These are phyloP conservation scores for Cichladusa arquata DNA, from an alignment of 2,113 vertebrate species.

Conservation along the genomic window DNA sequence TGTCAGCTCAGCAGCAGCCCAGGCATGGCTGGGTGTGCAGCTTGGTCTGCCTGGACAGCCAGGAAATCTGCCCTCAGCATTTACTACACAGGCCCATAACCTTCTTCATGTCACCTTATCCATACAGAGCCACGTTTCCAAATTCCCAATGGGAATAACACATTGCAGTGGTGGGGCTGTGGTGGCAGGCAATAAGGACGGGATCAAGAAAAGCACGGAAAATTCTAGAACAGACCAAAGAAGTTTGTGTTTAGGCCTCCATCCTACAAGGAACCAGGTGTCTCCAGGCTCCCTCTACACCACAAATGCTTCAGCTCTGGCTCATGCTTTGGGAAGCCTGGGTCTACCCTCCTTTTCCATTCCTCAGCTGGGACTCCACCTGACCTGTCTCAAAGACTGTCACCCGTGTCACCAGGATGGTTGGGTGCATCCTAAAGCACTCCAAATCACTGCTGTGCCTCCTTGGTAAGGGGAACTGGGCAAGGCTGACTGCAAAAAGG, in stretches of 20 bases:
- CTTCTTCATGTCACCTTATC: background rate
- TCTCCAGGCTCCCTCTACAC: background rate
- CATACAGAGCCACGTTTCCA: background rate
- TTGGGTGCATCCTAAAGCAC: background rate
- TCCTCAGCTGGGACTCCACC: background rate
- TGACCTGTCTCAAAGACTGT: background rate
- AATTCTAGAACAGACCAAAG: background rate
- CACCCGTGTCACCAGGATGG: background rate
- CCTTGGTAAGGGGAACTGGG: background rate
- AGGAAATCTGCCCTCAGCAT: background rate
- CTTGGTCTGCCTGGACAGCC: background rate
- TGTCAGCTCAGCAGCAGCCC: background rate
- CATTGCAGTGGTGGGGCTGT: background rate
- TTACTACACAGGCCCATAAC: background rate
- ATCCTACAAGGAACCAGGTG: background rate
- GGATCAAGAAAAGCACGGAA: background rate
- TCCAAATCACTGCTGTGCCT: background rate
- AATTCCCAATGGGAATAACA: background rate
- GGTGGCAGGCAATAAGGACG: background rate
- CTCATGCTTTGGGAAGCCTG: background rate
- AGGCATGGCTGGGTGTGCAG: background rate
- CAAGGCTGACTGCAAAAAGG: background rate
- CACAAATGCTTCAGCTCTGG: background rate
- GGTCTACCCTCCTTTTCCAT: background rate
- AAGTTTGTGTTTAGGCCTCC: background rate